Conservation (phyloP, 2,797 vertebrate species). For the Carcharodon carcharias region DNA sequence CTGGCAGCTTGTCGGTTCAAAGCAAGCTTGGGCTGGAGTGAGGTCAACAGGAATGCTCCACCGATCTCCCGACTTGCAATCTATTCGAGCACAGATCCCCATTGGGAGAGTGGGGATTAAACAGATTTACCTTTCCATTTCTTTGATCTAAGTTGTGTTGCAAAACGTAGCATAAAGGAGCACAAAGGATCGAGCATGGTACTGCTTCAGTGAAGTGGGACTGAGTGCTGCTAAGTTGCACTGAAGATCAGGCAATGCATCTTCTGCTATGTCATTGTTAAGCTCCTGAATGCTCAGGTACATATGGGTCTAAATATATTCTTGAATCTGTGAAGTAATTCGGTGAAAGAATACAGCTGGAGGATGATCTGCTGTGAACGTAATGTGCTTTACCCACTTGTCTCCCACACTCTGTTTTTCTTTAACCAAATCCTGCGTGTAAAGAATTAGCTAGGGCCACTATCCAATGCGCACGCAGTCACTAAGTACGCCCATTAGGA, state of each 20-base stretch:
- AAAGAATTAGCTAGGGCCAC: not conserved
- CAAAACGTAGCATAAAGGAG: not conserved
- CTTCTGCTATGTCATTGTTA: not conserved
- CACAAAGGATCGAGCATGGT: not conserved
- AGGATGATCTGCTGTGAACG: not conserved
- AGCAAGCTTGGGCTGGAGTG: not conserved
- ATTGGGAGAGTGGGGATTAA: not conserved
- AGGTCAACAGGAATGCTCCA: not conserved
- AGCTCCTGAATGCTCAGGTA: not conserved
- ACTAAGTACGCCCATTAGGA: not conserved
- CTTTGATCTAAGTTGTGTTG: not conserved
- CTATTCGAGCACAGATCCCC: not conserved
- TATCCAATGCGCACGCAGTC: not conserved
- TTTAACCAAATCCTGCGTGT: not conserved
- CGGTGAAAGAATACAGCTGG: not conserved
- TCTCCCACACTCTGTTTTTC: not conserved
- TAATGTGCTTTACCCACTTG: constrained; percentile 10
- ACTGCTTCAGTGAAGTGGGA: not conserved
- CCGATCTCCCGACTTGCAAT: not conserved
- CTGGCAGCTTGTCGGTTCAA: not conserved
- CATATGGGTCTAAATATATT: not conserved
- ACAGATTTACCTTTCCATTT: not conserved
- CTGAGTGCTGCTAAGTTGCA: not conserved
- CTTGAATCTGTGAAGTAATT: not conserved
- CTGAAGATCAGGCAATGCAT: too few species aligned